A percentile compares a stretch with the other conserved stretches of the same genome.
Evolutionary conservation across 53 echinoderm and acorn worm species (phyloP).

Genomic region (Mesocentrotus franciscanus): DNA sequence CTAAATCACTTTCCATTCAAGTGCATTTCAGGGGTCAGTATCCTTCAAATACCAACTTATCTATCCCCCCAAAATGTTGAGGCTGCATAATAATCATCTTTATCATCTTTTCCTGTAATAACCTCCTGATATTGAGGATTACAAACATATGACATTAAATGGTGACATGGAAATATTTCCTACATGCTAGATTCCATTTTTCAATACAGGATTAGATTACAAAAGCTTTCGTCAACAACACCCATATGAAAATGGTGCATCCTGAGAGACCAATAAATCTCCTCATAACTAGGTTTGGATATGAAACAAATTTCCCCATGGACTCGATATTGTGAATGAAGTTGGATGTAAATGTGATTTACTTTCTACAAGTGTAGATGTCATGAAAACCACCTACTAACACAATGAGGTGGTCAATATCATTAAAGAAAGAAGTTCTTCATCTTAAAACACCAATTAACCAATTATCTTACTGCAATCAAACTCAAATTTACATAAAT

Average conservation of each 20-base stretch:
- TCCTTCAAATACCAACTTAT: background rate
- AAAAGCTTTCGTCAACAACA: conserved; percentile 39
- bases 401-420: conserved; percentile 20
- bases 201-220: conserved; percentile 33
- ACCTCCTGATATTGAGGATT: background rate
- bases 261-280: conserved; percentile 45
- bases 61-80: background rate
- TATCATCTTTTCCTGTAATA: background rate
- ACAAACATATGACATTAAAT: background rate
- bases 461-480: too few relatives aligned
- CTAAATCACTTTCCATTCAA: background rate
- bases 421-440: background rate
- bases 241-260: conserved; percentile 11
- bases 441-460: too few relatives aligned
- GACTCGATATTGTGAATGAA: conserved; percentile 42
- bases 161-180: background rate
- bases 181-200: background rate
- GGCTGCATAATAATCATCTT: background rate
- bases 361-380: conserved; percentile 41
- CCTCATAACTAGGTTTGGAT: conserved; percentile 53
- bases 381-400: conserved; percentile 25
- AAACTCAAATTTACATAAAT: background rate
- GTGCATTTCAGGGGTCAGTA: background rate
- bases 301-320: conserved; percentile 46
- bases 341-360: conserved; percentile 15